These are phyloP conservation scores for Cenopis cana DNA, from an alignment of 2,888 invertebrate species.

Conservation along the genomic window DNA sequence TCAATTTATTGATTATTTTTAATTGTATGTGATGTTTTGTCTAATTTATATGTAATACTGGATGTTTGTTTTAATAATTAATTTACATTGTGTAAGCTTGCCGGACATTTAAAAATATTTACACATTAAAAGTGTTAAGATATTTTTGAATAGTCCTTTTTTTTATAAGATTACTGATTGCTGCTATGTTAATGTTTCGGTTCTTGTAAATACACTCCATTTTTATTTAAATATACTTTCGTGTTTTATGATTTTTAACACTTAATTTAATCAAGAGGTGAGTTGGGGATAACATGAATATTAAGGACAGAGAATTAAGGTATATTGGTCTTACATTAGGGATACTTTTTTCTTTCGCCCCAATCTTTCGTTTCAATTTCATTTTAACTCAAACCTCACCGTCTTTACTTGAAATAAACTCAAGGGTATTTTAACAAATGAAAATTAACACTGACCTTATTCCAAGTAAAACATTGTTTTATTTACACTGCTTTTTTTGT, in stretches of 20 bases:
- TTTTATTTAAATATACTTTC: slow-evolving; percentile 13
- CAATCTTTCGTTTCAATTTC: too few species aligned
- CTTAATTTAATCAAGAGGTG: not conserved
- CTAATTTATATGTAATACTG: not conserved
- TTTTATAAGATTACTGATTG: slow-evolving; percentile 11
- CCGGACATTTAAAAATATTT: slow-evolving; percentile 7
- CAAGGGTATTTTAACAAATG: not conserved
- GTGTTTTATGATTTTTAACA: slow-evolving; percentile 7
- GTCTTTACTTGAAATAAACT: not conserved
- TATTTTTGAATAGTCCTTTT: slow-evolving; percentile 8
- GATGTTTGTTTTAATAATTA: slow-evolving; percentile 19
- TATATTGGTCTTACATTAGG: too few species aligned
- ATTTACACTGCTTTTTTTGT: slow-evolving; percentile 8
- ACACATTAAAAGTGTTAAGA: not conserved
- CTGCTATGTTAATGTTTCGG: slow-evolving; percentile 17
- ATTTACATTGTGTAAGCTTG: slow-evolving; percentile 5
- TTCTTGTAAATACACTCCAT: slow-evolving; percentile 2
- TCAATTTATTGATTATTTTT: slow-evolving; percentile 11
- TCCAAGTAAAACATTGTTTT: slow-evolving; percentile 1
- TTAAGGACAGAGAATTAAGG: too few species aligned
- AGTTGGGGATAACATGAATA: too few species aligned
- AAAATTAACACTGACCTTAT: not conserved
- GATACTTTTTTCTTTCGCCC: too few species aligned
- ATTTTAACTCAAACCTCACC: too few species aligned
- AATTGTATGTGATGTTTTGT: not conserved